These are phyloP conservation scores for Pantelozetes paolii DNA, from an alignment of 2,888 invertebrate species.

Conservation along the genomic window DNA sequence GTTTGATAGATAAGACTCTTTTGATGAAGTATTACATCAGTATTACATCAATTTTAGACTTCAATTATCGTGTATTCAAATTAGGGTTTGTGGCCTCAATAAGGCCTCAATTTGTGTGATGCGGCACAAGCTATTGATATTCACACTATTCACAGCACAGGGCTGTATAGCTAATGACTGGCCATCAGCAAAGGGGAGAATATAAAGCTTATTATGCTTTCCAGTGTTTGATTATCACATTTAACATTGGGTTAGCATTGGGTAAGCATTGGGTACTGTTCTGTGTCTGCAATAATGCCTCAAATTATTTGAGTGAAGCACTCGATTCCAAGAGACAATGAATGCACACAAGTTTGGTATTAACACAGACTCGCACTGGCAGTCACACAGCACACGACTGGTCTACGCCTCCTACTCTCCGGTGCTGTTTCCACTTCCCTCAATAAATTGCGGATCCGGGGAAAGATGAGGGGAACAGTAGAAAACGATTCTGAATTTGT, in stretches of 20 bases:
- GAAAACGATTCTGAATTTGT: constrained; percentile 8
- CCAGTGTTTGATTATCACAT: constrained; percentile 26
- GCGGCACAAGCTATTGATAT: constrained; percentile 28
- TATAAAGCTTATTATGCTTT: constrained; percentile 22
- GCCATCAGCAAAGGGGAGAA: constrained; percentile 33
- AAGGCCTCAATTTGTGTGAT: background rate
- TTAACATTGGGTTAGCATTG: background rate
- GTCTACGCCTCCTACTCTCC: constrained; percentile 18
- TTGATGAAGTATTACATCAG: background rate
- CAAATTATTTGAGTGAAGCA: constrained; percentile 26
- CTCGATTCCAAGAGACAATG: constrained; percentile 17
- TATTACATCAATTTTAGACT: constrained; percentile 12
- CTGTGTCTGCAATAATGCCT: constrained; percentile 1
- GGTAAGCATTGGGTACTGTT: constrained; percentile 1
- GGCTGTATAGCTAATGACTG: constrained; percentile 3
- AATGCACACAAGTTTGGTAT: background rate
- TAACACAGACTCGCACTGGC: background rate
- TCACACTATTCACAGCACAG: background rate
- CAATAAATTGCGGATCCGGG: constrained; percentile 32
- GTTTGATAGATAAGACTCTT: background rate
- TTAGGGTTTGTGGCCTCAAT: constrained; percentile 19
- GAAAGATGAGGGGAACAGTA: constrained; percentile 11
- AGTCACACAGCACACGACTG: background rate
- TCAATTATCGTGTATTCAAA: constrained; percentile 30
- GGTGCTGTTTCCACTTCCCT: constrained; percentile 17